Base-by-base conservation (phyloP, 2,888 invertebrate species). In the Nebria brevicollis region DNA sequence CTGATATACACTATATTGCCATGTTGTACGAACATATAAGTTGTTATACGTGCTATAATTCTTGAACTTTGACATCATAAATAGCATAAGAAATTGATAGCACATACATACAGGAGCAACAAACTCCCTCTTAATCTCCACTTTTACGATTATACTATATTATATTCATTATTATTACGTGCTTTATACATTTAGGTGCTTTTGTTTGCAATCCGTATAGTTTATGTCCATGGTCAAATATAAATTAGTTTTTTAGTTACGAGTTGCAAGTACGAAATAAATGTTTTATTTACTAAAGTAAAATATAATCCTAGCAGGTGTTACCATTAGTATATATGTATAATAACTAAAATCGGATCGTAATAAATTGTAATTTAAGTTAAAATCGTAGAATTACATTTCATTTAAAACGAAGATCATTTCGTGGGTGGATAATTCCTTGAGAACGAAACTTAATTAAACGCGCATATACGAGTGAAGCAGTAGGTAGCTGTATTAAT, bases 401-500 rank as follows among this genome's bases (percentile, higher is more conserved):
- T 34, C 34, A 34, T 34, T 34, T 34, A 34, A 34, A 34, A 34
- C 34, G 34, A 34, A 34, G 34, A 34, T 34, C 2, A 54, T 54
- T 54, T 13, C 54, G 54, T 7, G 54, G 54, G 7, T 54, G 54
- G 11, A 54, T 54, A 54, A 54, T 54, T 54, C 8, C 7, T 54
- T 54, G 54, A 54, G 13, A 54, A 54, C n/a, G 54, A 54, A 54
- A 54, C 11, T 54, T 54, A 54, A 54, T 54, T 54, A 54, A 54
- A 54, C n/a, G 54, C 4, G 2, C 54, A 54, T 13, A 54, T 8
- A 11, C 54, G 54, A 13, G 0, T 54, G 4, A 6, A 54, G 54
- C 54, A 54, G 54, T 54, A 54, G 4, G 6, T 54, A 54, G 54
- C 13, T 25, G 72, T 77, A 77, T 72, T 64, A 77, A 77, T 77